These are phyloP conservation scores for Varanus komodoensis DNA, from an alignment of 2,113 vertebrate species.

Conservation along the genomic window DNA sequence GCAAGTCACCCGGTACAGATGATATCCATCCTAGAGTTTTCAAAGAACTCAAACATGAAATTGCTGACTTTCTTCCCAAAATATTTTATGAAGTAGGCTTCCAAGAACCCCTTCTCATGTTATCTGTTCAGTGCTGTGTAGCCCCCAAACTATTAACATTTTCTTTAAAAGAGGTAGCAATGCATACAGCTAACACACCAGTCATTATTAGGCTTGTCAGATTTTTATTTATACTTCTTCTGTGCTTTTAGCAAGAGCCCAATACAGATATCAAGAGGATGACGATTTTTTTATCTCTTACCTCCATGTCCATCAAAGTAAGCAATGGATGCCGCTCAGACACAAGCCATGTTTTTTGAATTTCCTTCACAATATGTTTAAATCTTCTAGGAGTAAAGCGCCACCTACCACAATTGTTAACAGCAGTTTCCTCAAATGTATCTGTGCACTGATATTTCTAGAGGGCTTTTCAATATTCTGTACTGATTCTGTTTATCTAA, in stretches of 20 bases:
- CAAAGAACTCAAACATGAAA: too few species aligned
- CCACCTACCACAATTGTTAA: not conserved
- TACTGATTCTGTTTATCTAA: not conserved
- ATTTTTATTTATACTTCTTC: not conserved
- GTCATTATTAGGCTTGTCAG: constrained; percentile 21
- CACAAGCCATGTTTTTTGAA: not conserved
- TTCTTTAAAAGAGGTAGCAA: constrained; percentile 15
- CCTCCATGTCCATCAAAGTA: not conserved
- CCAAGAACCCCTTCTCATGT: not conserved
- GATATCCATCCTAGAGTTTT: too few species aligned
- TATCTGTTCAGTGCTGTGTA: not conserved
- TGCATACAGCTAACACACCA: constrained; percentile 20
- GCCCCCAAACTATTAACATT: not conserved
- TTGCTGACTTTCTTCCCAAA: too few species aligned
- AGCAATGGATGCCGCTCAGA: not conserved
- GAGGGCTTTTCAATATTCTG: not conserved
- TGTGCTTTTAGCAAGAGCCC: not conserved
- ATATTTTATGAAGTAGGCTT: not conserved
- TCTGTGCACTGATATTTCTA: not conserved
- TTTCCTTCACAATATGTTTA: not conserved
- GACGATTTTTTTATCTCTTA: not conserved
- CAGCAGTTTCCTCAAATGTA: not conserved
- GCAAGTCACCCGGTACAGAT: too few species aligned
- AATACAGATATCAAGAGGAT: not conserved
- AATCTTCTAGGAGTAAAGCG: not conserved